These are phyloP conservation scores for Panzeria rudis DNA, from an alignment of 2,888 invertebrate species.

Conservation along the genomic window DNA sequence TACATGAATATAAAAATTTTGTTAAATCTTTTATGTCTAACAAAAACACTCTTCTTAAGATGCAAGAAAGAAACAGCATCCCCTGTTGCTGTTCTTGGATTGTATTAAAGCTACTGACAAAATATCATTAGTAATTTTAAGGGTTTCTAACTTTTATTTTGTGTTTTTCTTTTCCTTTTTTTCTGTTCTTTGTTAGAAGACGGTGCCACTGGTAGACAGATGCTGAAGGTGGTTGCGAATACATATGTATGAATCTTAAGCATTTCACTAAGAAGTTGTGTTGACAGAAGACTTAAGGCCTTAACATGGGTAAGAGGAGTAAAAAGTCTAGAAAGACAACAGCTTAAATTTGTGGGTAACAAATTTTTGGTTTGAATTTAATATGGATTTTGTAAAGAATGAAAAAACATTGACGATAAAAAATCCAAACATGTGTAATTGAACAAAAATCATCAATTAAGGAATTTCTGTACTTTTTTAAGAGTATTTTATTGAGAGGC, in stretches of 20 bases:
- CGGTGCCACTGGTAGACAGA: neutral
- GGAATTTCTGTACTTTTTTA: neutral
- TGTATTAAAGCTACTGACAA: neutral
- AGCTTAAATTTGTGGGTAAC: neutral
- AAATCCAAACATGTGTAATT: neutral
- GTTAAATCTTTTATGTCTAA: neutral
- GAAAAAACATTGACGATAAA: neutral
- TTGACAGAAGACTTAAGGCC: conserved; percentile 4
- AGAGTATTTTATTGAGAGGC: neutral
- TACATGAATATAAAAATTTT: neutral
- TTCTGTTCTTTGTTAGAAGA: neutral
- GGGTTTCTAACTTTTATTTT: neutral
- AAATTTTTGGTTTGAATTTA: neutral
- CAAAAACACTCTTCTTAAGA: neutral
- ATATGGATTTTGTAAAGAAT: neutral
- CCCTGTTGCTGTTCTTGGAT: neutral
- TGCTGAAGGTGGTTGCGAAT: neutral
- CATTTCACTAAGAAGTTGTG: conserved; percentile 7
- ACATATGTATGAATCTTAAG: neutral
- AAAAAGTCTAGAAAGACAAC: neutral
- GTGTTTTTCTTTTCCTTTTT: neutral
- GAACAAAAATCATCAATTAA: neutral
- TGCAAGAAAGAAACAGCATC: neutral
- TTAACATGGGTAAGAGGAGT: neutral
- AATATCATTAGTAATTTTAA: conserved; percentile 1